Evolutionary conservation across 2,113 vertebrate genomes (phyloP), one percentile per base, ranked within the genome.

Genomic region (Anthoscopus minutus): DNA sequence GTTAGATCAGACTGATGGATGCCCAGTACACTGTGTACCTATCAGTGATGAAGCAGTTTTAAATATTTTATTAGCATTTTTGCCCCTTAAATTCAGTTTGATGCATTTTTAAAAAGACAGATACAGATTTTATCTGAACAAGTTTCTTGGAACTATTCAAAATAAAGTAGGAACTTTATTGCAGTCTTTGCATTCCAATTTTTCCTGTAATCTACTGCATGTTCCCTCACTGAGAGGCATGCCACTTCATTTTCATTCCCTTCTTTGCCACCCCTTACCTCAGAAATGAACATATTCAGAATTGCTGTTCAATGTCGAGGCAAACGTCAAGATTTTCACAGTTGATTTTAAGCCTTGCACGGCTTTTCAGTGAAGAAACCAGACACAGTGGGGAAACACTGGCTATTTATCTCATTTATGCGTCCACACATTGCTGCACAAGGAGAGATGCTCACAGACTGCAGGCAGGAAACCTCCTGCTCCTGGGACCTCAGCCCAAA

Each of bases 381-480:
- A 83, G 64, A 18, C 20, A 5, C 67, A 81, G 62, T 47, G 72
- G 74, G 65, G 81, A 60, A 89, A 64, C 65, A 60, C 44, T 54
- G 77, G 31, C n/a, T 76, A 0, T 56, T 72, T 82, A 50, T 54
- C 79, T 64, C 77, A 86, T 95, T 92, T 76, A 48, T 40, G 19
- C 13, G 11, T 64, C 40, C 40, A n/a, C 2, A 15, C 62, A 15
- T 45, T 79, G 70, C 88, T 96, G 71, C 27, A 3, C 6, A 21
- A 66, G 48, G 85, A 65, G 73, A 88, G 54, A 18, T 27, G 51
- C 51, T 64, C 79, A 48, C 54, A 64, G 67, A 8, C 35, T 70
- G 22, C 53, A 73, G 89, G 67, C 62, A 86, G 81, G 85, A 94
- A 92, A 60, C 56, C 66, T 88, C 64, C 44, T 51, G 4, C 89